Conservation (phyloP, 1,140 invertebrate species). For the Drosophila navojoa region DNA sequence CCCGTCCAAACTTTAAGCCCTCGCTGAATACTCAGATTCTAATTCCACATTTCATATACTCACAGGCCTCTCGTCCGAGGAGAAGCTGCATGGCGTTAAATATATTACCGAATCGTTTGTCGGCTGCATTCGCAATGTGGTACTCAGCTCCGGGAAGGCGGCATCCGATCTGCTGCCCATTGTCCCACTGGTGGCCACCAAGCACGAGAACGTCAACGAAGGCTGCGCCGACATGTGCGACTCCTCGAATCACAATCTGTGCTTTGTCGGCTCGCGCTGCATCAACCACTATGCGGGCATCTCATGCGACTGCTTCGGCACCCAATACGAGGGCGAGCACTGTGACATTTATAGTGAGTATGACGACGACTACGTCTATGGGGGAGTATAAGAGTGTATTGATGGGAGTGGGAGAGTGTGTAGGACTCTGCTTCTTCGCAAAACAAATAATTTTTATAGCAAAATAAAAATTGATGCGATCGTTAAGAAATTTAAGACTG, state of each 20-base stretch:
- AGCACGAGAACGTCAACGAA: constrained; percentile 94
- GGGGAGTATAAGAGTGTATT: background rate
- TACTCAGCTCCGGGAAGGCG: constrained; percentile 92
- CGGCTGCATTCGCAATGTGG: constrained; percentile 94
- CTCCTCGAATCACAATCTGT: constrained; percentile 89
- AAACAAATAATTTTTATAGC: no score
- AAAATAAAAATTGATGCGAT: no score
- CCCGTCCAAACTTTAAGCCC: constrained; percentile 27
- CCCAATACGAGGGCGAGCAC: constrained; percentile 93
- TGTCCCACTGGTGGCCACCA: constrained; percentile 91
- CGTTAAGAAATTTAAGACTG: no score
- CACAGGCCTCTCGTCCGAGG: constrained; percentile 92
- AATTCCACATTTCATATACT: constrained; percentile 27
- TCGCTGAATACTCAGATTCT: constrained; percentile 13
- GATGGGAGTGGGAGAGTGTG: background rate
- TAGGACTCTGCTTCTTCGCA: background rate
- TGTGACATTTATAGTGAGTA: constrained; percentile 95
- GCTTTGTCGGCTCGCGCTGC: constrained; percentile 92
- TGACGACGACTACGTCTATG: background rate
- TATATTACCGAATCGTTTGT: constrained; percentile 96
- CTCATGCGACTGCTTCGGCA: constrained; percentile 96
- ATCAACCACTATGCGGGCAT: constrained; percentile 95
- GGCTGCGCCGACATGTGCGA: constrained; percentile 92
- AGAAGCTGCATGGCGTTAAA: constrained; percentile 93
- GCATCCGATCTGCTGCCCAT: constrained; percentile 91